Conservation (phyloP, 2,888 invertebrate species). For the Dasysyrphus tricinctus region DNA sequence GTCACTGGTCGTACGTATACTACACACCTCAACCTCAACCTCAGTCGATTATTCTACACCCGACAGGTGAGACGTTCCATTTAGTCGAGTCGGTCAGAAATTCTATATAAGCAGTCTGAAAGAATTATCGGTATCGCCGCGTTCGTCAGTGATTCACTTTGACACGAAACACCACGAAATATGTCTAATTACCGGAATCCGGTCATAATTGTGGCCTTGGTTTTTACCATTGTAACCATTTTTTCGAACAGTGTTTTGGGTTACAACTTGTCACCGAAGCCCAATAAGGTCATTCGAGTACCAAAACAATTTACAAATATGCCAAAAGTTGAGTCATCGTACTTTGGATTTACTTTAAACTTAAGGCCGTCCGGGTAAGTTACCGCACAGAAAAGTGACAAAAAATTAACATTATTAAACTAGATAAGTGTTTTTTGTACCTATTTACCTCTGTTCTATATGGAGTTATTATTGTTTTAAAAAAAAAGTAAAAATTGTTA, state of each 20-base stretch:
- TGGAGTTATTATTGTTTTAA: constrained; percentile 10
- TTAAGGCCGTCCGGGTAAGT: constrained; percentile 81
- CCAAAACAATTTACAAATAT: constrained; percentile 79
- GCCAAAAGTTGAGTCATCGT: constrained; percentile 81
- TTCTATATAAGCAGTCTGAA: neutral
- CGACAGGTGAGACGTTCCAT: constrained; percentile 57
- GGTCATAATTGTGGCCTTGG: constrained; percentile 45
- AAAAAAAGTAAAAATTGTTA: too few species aligned
- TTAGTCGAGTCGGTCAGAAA: neutral
- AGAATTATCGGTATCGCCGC: neutral
- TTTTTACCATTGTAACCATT: constrained; percentile 22
- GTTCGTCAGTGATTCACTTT: constrained; percentile 31
- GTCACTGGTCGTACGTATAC: constrained; percentile 19
- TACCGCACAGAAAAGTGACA: neutral
- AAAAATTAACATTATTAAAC: neutral
- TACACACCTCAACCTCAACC: neutral
- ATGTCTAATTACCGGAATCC: constrained; percentile 45
- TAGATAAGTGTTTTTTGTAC: neutral
- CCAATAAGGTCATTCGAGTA: constrained; percentile 81
- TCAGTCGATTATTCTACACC: constrained; percentile 56
- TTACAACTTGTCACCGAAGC: constrained; percentile 82
- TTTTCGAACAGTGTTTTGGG: constrained; percentile 60
- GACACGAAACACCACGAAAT: constrained; percentile 14
- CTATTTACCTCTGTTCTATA: neutral
- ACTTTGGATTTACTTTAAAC: constrained; percentile 81